A percentile compares a stretch with the other conserved stretches of the same genome.
These are phyloP conservation scores for Rotaria magnacalcarata DNA, from an alignment of 2,888 invertebrate species.

Conservation along the genomic window DNA sequence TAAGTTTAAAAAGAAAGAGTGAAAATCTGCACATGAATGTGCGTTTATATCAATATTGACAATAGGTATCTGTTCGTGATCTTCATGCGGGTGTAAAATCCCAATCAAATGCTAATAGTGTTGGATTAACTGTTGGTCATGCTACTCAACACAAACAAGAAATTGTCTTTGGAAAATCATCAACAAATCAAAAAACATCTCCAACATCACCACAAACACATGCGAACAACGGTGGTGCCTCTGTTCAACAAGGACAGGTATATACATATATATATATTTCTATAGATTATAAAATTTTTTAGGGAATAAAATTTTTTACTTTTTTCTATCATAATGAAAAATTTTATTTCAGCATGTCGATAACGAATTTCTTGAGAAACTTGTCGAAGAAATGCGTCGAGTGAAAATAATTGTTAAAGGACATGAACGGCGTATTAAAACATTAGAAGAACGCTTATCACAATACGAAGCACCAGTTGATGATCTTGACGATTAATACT, in stretches of 20 bases:
- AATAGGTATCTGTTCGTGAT: slow-evolving; percentile 21
- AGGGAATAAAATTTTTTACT: not conserved
- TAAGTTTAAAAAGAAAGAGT: not conserved
- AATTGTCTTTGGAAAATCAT: slow-evolving; percentile 34
- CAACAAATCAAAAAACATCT: not conserved
- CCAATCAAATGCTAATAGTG: not conserved
- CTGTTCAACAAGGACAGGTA: not conserved
- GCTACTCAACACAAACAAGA: not conserved
- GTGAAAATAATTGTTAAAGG: slow-evolving; percentile 47
- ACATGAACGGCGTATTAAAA: slow-evolving; percentile 46
- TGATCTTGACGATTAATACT: slow-evolving; percentile 41
- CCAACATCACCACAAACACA: slow-evolving; percentile 4
- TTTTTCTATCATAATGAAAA: not conserved
- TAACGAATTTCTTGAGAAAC: slow-evolving; percentile 43
- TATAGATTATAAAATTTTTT: not conserved
- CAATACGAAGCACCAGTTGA: slow-evolving; percentile 40
- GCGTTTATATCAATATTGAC: too few species aligned
- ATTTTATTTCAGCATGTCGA: slow-evolving; percentile 33
- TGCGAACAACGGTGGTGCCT: not conserved
- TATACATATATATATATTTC: not conserved
- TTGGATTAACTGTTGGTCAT: not conserved
- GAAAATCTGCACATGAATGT: too few species aligned
- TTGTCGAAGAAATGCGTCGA: slow-evolving; percentile 46
- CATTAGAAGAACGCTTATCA: slow-evolving; percentile 43
- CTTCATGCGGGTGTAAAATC: not conserved